phyloP scores from a whole-genome alignment of 2,888 invertebrate species.

The Dendrolimus pini region DNA sequence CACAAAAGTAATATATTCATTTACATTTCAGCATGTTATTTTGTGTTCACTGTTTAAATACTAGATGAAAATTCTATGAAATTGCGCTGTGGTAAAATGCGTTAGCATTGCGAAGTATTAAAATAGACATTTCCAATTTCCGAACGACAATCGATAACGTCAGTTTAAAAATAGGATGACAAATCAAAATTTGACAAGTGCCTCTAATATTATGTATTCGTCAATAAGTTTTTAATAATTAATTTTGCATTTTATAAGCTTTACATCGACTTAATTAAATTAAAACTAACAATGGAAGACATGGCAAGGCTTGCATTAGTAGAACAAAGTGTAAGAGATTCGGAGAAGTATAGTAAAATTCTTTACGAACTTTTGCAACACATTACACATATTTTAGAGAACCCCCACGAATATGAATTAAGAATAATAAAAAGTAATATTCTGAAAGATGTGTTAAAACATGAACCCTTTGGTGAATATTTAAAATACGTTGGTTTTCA shows the following conservation, averaged over 20 bases:
- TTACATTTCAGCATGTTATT: too few relatives aligned
- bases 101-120: too few relatives aligned
- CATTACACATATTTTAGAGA: conserved; percentile 50
- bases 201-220: conserved; percentile 20
- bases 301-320: conserved; percentile 62
- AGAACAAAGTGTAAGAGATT: conserved; percentile 49
- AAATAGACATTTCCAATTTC: too few relatives aligned
- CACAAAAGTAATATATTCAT: too few relatives aligned
- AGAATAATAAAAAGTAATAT: conserved; percentile 41
- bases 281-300: conserved; percentile 49
- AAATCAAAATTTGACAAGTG: conserved; percentile 62
- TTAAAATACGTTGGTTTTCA: conserved; percentile 59
- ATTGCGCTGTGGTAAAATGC: too few relatives aligned
- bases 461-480: conserved; percentile 46
- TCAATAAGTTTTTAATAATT: conserved; percentile 22
- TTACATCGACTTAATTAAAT: background rate
- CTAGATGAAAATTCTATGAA: too few relatives aligned
- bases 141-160: too few relatives aligned
- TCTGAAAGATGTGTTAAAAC: conserved; percentile 32
- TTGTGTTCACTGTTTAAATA: too few relatives aligned
- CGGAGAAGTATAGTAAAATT: conserved; percentile 43
- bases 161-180: conserved; percentile 27
- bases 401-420: conserved; percentile 49
- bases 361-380: conserved; percentile 44
- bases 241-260: conserved; percentile 12